These are phyloP conservation scores for Argyrosomus regius DNA, from an alignment of 2,797 vertebrate species.

Conservation along the genomic window DNA sequence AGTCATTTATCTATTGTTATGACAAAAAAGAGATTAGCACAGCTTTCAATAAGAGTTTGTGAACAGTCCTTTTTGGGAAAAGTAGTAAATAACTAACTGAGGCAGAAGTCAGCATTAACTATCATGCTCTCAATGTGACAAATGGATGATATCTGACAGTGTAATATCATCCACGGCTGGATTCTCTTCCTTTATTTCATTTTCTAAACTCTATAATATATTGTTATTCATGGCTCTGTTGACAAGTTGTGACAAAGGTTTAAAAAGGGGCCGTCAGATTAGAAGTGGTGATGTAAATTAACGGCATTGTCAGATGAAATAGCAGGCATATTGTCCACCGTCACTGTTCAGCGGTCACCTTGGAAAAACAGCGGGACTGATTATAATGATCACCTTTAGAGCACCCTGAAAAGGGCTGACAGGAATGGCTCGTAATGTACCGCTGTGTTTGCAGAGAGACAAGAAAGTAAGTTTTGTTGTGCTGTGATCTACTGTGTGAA, in stretches of 20 bases:
- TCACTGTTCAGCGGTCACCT: slow-evolving; percentile 42
- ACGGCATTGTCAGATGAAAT: slow-evolving; percentile 34
- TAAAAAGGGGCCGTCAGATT: slow-evolving; percentile 14
- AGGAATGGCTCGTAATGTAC: not conserved
- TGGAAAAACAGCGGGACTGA: slow-evolving; percentile 58
- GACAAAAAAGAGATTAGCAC: too few relatives aligned
- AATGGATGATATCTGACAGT: not conserved
- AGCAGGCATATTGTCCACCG: not conserved
- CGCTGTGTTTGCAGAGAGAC: slow-evolving; percentile 17
- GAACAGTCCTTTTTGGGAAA: not conserved
- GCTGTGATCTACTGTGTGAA: slow-evolving; percentile 28
- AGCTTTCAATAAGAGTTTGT: not conserved
- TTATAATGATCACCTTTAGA: slow-evolving; percentile 65
- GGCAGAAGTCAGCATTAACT: not conserved
- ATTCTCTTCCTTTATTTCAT: slow-evolving; percentile 2
- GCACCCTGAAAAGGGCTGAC: slow-evolving; percentile 6
- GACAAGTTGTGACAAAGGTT: slow-evolving; percentile 31
- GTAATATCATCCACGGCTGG: not conserved
- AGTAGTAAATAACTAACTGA: not conserved
- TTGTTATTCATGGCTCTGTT: slow-evolving; percentile 13
- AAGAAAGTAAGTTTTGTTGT: slow-evolving; percentile 35
- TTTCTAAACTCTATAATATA: slow-evolving; percentile 3
- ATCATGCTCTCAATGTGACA: not conserved
- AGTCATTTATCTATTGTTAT: not conserved
- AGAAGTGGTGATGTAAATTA: slow-evolving; percentile 37